phyloP scores from a whole-genome alignment of 1,140 invertebrate species.

The Habropoda laboriosa region DNA sequence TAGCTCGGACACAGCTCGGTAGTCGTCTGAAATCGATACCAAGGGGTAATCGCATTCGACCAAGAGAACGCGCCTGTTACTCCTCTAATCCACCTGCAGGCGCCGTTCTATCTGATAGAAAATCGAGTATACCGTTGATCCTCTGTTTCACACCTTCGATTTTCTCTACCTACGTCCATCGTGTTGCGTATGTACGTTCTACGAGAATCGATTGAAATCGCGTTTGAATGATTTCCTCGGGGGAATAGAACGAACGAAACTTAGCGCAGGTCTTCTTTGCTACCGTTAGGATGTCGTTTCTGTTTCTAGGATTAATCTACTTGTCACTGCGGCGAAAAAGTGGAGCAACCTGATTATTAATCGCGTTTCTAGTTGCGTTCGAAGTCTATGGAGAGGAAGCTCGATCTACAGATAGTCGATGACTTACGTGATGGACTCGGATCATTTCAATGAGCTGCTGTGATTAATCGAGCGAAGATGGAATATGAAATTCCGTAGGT shows the following conservation, averaged over 20 bases:
- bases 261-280: background rate
- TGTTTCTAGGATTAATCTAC: background rate
- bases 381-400: background rate
- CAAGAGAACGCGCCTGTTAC: conserved; percentile 51
- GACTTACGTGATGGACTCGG: background rate
- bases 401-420: background rate
- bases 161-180: conserved; percentile 32
- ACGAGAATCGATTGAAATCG: too few relatives aligned
- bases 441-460: background rate
- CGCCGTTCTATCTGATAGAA: conserved; percentile 42
- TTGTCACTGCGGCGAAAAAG: background rate
- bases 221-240: conserved; percentile 29
- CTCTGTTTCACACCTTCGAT: conserved; percentile 46
- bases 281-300: too few relatives aligned
- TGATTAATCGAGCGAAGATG: conserved; percentile 18
- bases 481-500: background rate
- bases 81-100: conserved; percentile 60
- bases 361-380: background rate
- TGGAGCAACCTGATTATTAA: background rate
- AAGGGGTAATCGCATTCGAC: conserved; percentile 45
- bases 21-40: conserved; percentile 60
- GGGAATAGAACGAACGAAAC: background rate
- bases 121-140: conserved; percentile 27
- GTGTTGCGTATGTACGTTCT: too few relatives aligned
- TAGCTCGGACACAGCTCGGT: conserved; percentile 55